Evolutionary conservation across 2,113 vertebrate species (phyloP), one percentile per base, ranked within the genome.

Genomic region (Myotis davidii): DNA sequence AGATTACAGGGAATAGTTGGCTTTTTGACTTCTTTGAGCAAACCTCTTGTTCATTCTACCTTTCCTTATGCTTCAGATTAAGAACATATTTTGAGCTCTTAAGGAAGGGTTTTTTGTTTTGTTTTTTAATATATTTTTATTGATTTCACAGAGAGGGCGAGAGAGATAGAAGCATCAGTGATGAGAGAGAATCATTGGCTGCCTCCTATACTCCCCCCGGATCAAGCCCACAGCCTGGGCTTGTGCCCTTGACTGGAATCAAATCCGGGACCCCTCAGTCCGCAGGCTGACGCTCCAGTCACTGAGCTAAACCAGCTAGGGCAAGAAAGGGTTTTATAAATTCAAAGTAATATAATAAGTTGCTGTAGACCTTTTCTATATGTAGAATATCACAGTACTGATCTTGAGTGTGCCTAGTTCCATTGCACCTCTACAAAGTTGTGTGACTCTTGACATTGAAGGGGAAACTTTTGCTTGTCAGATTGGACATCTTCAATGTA

Each of bases 21-120:
- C 61, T 90, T 94, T 92, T 94, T 1, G 0, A 79, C 45, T 85
- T 91, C 39, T n/a, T 81, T 82, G 74, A 94, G 25, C 16, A 52
- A 3, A 91, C 8, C 1, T 74, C 20, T 54, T 85, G 12, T 85
- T 48, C 23, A 27, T 86, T 83, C 56, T 73, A 13, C 29, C 27
- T 91, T 93, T 34, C 32, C 37, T 91, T 82, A 20, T 82, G 37
- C n/a, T 91, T 97, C 52, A 95, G 77, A 77, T 95, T 92, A 84
- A 76, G n/a, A 78, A 45, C 10, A 25, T 87, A 45, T 84, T 95
- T 91, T 92, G 64, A 81, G n/a, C 9, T 90, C 56, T 91, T 81
- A 77, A 88, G 52, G 90, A 84, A 82, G 29, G 3, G n/a, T 12
- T 39, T 56, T 88, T 42, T 42, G 42, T 42, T 42, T 42, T 42